Base-by-base conservation (phyloP, 2,888 invertebrate species). In the Archaeoteleia sp. region DNA sequence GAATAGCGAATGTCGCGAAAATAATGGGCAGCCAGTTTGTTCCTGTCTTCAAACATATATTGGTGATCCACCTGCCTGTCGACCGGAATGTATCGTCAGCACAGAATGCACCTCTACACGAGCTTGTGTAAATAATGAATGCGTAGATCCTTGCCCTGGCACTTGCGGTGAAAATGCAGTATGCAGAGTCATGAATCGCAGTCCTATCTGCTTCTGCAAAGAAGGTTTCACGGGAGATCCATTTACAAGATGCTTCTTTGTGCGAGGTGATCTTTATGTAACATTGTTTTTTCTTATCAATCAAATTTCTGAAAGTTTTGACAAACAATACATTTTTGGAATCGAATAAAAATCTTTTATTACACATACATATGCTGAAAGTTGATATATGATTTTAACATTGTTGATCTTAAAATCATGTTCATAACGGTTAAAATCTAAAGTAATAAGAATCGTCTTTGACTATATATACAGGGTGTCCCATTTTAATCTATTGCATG, bases 141-240 rank as follows among this genome's bases (percentile, higher is more conserved):
- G 95, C 82, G 86, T 90, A 0, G 67, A 76, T 27, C 75, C 72
- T 10, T 76, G 76, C 14, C 34, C 42, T 1, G 67, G 60, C 9
- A 94, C 92, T n/a, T 91, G 86, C 70, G 87, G 87, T 6, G 86
- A 88, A 60, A 93, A 93, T 82, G 93, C 95, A 25, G 86, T 92
- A 62, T 96, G 95, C 83, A 89, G 91, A 74, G 93, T 94, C 30
- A 89, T 93, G 17, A 93, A 93, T 85, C 95, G 95, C 83, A 91
- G 90, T 78, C 90, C 94, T 8, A 89, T 93, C 67, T 95, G 95
- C 80, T 90, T 91, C 70, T 95, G 95, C 82, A 89, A 91, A 76
- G 90, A 91, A 82, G 94, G 93, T 67, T 94, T 90, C 81, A 90
- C 90, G 73, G 95, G 95, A 60, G 93, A 95, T 85, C 92, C 95